Base-by-base conservation (phyloP, 2,888 invertebrate genomes). In the Trachelus tabidus region DNA sequence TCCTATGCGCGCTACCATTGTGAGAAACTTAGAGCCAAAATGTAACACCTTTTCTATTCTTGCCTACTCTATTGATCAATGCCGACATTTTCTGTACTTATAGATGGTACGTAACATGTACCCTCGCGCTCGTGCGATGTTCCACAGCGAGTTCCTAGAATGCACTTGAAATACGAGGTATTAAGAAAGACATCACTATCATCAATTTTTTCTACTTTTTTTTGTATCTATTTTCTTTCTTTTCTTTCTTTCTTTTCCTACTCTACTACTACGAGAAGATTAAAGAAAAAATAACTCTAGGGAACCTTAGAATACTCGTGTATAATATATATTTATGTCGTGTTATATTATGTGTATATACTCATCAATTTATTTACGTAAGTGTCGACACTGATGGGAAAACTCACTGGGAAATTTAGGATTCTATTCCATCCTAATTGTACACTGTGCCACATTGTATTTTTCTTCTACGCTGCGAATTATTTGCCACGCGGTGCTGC, bases 11-110 rank as follows among this genome's bases (percentile, higher is more conserved):
- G 56, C 56, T 56, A 56, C 56, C 56, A 56, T 56, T 56, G 56
- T 56, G 56, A 15, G 23, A 56, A 56, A 78, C 56, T 23, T 78
- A 82, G 85, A 85, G 86, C 82, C 87, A 87, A 87, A 89, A 86
- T 85, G 85, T 87, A 85, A 84, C 85, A 86, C 86, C 80, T 82
- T 82, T 82, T 85, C 82, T 88, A 85, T 84, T 81, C 84, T 85
- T 88, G 84, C 85, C 86, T 87, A 87, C 87, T 56, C 56, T 90
- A 90, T 91, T 90, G 90, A 90, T 90, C 90, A 90, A 90, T 88
- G 88, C 88, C 90, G 89, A 89, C 89, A 88, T 90, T 90, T 90
- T 90, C 90, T 90, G 90, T 90, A 90, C 90, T 90, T 90, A 90
- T 90, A 90, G 90, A 90, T 90, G 90, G 89, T 90, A 90, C 90